A percentile compares a stretch with the other conserved stretches of the same genome.
These are phyloP conservation scores for Oncorhynchus gorbuscha DNA, from an alignment of 2,113 vertebrate species.

Conservation along the genomic window DNA sequence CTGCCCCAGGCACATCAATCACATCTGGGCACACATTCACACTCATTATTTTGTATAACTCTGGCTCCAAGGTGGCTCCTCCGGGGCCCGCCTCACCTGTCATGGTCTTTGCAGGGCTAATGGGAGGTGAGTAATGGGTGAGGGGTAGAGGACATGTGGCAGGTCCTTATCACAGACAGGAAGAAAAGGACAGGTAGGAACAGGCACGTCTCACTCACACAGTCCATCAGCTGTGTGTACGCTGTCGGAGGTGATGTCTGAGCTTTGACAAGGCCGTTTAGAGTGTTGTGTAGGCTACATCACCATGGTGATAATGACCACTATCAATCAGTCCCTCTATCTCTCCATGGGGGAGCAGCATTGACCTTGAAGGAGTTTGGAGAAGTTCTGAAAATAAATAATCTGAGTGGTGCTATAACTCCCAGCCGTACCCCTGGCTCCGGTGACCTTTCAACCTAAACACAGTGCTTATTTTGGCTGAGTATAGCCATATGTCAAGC, in stretches of 20 bases:
- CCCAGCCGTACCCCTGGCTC: not conserved
- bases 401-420: not conserved
- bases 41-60: conserved; percentile 64
- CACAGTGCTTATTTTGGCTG: conserved; percentile 9
- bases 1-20: conserved; percentile 59
- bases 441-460: not conserved
- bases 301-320: not conserved
- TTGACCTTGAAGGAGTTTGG: not conserved
- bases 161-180: conserved; percentile 42
- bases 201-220: not conserved
- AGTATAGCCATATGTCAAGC: conserved; percentile 13
- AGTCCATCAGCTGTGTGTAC: not conserved
- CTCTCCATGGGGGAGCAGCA: not conserved
- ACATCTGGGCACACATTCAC: conserved; percentile 33
- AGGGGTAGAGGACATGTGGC: conserved; percentile 32
- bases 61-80: conserved; percentile 29
- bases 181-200: not conserved
- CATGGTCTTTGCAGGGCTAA: conserved; percentile 43
- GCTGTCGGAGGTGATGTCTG: not conserved
- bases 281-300: not conserved
- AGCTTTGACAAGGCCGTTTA: not conserved
- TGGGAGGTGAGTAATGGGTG: conserved; percentile 49
- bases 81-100: conserved; percentile 43
- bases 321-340: not conserved
- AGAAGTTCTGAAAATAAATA: not conserved